Evolutionary conservation across 2,113 vertebrate genomes (phyloP).

Genomic region (Scartelaos histophorus): DNA sequence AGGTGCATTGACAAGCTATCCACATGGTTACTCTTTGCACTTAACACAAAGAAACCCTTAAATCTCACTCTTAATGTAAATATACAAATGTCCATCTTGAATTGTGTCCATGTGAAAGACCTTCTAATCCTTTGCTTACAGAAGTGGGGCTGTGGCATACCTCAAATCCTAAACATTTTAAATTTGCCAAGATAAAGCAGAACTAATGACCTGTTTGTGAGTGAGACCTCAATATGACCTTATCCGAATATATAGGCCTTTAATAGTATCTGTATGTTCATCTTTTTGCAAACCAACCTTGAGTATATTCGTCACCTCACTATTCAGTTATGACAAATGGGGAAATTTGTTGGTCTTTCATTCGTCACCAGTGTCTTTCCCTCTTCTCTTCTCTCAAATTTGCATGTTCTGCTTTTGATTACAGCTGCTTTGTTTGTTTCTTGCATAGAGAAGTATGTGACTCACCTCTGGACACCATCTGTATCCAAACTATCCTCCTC

Average conservation of each 20-base stretch:
- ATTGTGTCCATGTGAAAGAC: constrained; percentile 22
- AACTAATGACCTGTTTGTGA: constrained; percentile 26
- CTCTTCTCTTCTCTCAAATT: constrained; percentile 26
- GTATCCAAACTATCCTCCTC: constrained; percentile 25
- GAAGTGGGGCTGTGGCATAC: constrained; percentile 19
- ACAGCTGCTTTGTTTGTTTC: constrained; percentile 61
- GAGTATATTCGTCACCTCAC: constrained; percentile 16
- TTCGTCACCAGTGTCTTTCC: constrained; percentile 18
- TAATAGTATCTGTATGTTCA: constrained; percentile 18
- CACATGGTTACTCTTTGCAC: constrained; percentile 47
- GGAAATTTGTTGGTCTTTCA: constrained; percentile 26
- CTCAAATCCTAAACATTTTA: constrained; percentile 16
- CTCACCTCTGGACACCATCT: constrained; percentile 61
- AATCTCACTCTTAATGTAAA: constrained; percentile 36
- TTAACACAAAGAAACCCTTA: constrained; percentile 14
- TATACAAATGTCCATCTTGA: constrained; percentile 23
- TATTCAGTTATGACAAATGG: not conserved
- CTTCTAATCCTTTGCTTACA: constrained; percentile 2
- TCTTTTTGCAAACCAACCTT: constrained; percentile 12
- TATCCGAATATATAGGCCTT: constrained; percentile 23
- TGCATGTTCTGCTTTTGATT: constrained; percentile 51
- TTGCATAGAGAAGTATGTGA: constrained; percentile 52
- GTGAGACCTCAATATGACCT: constrained; percentile 12
- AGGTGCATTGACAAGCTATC: constrained; percentile 61
- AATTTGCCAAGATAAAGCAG: constrained; percentile 26